A percentile compares a stretch with the other conserved stretches of the same genome.
Evolutionary conservation across 2,797 vertebrate species (phyloP).

Genomic region (Myotis findleyi): DNA sequence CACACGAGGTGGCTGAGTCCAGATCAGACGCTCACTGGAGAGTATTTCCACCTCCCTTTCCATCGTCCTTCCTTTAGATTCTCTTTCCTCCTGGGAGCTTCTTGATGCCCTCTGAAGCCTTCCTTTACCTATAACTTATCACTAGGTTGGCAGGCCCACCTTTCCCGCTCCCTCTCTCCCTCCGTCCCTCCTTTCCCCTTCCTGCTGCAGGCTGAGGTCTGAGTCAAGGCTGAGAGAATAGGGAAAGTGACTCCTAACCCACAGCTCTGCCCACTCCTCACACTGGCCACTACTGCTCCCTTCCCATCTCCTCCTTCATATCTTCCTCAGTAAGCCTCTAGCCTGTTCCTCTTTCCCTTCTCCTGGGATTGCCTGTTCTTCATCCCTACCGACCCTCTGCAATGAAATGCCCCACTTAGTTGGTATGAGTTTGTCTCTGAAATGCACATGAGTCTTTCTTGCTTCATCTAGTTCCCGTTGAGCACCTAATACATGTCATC

Average conservation of each 20-base stretch:
- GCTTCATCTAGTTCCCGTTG: not conserved
- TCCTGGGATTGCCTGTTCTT: not conserved
- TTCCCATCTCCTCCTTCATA: not conserved
- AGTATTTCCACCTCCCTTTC: not conserved
- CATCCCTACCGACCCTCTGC: not conserved
- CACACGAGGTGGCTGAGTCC: not conserved
- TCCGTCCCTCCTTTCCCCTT: not conserved
- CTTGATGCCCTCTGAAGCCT: not conserved
- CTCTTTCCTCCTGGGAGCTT: not conserved
- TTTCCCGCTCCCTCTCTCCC: not conserved
- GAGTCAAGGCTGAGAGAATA: not conserved
- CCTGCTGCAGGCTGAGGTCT: not conserved
- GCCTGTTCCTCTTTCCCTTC: fast-evolving
- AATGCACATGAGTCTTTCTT: not conserved
- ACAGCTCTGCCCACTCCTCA: not conserved
- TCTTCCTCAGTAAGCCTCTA: not conserved
- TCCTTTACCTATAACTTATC: not conserved
- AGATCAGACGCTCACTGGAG: not conserved
- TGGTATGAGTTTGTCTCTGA: not conserved
- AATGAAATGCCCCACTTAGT: not conserved
- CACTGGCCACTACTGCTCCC: not conserved
- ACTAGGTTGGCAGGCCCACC: not conserved
- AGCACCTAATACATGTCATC: not conserved
- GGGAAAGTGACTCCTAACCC: not conserved
- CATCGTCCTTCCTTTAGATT: not conserved